Evolutionary conservation across 2,888 invertebrate species (phyloP), one percentile per base, ranked within the genome.

Genomic region (Agonopterix subpropinquella): DNA sequence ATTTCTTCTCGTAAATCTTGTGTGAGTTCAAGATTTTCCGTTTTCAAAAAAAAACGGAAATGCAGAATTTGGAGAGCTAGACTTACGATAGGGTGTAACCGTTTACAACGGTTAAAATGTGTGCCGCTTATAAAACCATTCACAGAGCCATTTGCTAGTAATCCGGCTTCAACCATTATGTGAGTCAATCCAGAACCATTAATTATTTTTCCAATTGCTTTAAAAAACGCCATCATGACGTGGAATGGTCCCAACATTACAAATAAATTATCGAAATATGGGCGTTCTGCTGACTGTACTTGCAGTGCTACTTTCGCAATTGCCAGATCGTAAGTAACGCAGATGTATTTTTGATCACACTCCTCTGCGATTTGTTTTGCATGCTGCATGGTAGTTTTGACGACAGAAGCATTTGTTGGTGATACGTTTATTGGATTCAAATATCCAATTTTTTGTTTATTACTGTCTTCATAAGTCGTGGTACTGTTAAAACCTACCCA

Each of bases 361-460:
- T 61, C 57, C 49, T 53, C 52, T 49, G 63, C 58, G 51, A 65
- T 55, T 52, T 64, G 45, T 50, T 61, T 54, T 43, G 57, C 53
- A 41, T 53, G 43, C 53, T 63, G 44, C 44, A 69, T 44, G 49
- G 67, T 69, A 63, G 65, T 48, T 43, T 57, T 45, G 13, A 70
- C 65, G 28, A 54, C 52, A 1, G 61, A 55, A 53, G 57, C 44
- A 49, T 61, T 57, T 15, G 67, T 72, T 9, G 69, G 67, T 48
- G 70, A 67, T 18, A 53, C 52, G 50, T 73, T 71, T 41, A 70
- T 66, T 8, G 65, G 62, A 9, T 66, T 60, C 1, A 70, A 52
- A 58, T 72, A 70, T 1, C 54, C 57, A 48, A 72, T 51, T 54
- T 58, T 61, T 57, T 70, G 67, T 9, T 55, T 45, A 45, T 44